Conservation (phyloP, 2,888 invertebrate genomes). For the Eugnorisma glareosa region DNA sequence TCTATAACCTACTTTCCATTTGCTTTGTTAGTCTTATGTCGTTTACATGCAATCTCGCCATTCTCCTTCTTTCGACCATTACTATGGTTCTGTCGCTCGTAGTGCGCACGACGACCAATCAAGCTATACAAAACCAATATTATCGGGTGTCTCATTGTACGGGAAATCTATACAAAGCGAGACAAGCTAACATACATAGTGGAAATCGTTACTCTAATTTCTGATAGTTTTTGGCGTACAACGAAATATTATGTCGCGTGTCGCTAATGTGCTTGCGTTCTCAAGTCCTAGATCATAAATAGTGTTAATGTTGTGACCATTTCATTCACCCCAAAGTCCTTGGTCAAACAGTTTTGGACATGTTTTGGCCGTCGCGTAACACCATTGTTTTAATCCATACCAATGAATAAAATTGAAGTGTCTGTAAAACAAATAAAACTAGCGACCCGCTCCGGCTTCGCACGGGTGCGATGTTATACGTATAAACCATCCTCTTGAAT, state of each 20-base stretch:
- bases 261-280: not conserved
- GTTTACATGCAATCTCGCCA: too few relatives aligned
- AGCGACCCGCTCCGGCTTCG: too few relatives aligned
- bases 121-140: too few relatives aligned
- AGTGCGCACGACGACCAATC: not conserved
- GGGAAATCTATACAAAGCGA: too few relatives aligned
- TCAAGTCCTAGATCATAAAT: not conserved
- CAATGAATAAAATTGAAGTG: not conserved
- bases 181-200: not conserved
- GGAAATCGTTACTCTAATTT: not conserved
- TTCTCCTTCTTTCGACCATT: too few relatives aligned
- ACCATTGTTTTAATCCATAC: slow-evolving; percentile 38
- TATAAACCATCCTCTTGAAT: too few relatives aligned
- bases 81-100: not conserved
- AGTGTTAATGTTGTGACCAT: not conserved
- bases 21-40: too few relatives aligned
- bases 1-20: too few relatives aligned
- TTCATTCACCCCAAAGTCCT: slow-evolving; percentile 19
- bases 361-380: slow-evolving; percentile 16
- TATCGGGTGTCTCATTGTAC: too few relatives aligned
- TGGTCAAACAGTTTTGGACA: slow-evolving; percentile 27
- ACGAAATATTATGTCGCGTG: not conserved
- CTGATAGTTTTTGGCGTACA: not conserved
- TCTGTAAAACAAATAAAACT: too few relatives aligned
- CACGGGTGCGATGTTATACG: too few relatives aligned